Conservation (phyloP, 2,888 invertebrate genomes). For the Morinoia aosen region DNA sequence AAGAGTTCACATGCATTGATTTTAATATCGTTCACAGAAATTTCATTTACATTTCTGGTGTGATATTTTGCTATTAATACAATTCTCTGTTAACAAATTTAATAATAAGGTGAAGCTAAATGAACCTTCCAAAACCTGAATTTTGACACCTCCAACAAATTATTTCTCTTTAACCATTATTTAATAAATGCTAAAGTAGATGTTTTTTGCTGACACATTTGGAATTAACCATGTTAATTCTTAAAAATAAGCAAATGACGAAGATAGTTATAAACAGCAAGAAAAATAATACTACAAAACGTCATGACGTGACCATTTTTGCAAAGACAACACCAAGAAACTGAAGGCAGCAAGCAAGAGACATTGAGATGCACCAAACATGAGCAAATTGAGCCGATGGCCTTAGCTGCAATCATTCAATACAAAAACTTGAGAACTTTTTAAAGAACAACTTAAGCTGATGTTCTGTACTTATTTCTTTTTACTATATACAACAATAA, state of each 20-base stretch:
- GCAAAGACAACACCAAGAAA: not conserved
- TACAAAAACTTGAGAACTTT: no score
- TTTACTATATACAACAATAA: not conserved
- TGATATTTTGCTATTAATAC: no score
- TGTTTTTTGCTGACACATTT: not conserved
- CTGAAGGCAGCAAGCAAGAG: not conserved
- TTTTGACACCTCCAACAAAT: not conserved
- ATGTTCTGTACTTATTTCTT: not conserved
- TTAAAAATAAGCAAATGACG: not conserved
- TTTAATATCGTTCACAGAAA: no score
- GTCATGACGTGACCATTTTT: not conserved
- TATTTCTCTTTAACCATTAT: not conserved
- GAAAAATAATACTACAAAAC: not conserved
- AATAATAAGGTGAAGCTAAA: no score
- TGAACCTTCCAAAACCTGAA: no score
- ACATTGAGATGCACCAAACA: not conserved
- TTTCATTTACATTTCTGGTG: no score
- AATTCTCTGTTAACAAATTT: no score
- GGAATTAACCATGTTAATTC: not conserved
- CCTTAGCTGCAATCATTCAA: not conserved
- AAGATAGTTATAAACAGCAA: not conserved
- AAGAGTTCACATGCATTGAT: no score
- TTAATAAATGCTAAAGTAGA: not conserved
- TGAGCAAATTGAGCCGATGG: not conserved
- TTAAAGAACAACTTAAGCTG: not conserved